Conservation (phyloP, 2,797 vertebrate genomes). For the Austrolebias charrua region DNA sequence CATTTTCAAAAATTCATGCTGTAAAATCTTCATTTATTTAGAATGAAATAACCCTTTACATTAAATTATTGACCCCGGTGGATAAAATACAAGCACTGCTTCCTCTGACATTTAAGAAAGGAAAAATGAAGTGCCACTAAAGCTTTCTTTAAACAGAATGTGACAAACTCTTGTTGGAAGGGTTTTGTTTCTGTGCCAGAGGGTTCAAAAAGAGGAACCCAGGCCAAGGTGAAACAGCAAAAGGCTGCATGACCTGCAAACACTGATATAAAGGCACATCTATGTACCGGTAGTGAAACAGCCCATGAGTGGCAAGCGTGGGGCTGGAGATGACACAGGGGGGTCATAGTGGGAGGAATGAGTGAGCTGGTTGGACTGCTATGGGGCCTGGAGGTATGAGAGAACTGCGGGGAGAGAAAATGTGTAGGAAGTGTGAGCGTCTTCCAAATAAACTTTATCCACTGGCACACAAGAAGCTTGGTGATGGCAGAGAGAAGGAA, state of each 20-base stretch:
- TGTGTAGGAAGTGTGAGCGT: conserved; percentile 36
- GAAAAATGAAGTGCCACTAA: conserved; percentile 7
- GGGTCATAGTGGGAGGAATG: conserved; percentile 21
- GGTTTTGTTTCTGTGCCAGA: conserved; percentile 2
- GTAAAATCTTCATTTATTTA: not conserved
- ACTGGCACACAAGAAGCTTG: conserved; percentile 37
- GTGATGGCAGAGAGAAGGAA: conserved; percentile 8
- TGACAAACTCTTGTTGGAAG: not conserved
- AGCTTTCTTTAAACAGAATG: not conserved
- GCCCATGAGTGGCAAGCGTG: conserved; percentile 37
- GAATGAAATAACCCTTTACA: conserved; percentile 2
- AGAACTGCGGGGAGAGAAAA: conserved; percentile 28
- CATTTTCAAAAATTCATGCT: conserved; percentile 5
- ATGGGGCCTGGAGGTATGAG: conserved; percentile 30
- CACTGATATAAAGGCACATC: conserved; percentile 35
- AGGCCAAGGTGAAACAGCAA: conserved; percentile 3
- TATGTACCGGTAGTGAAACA: conserved; percentile 47
- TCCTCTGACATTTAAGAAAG: not conserved
- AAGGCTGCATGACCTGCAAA: conserved; percentile 17
- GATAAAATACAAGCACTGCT: conserved; percentile 10
- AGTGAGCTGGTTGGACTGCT: conserved; percentile 31
- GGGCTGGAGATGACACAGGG: conserved; percentile 35
- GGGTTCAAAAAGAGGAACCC: not conserved
- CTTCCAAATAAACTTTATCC: conserved; percentile 46
- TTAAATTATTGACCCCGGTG: conserved; percentile 4